Conservation (phyloP, 2,797 vertebrate species). For the Sebastes itinus region DNA sequence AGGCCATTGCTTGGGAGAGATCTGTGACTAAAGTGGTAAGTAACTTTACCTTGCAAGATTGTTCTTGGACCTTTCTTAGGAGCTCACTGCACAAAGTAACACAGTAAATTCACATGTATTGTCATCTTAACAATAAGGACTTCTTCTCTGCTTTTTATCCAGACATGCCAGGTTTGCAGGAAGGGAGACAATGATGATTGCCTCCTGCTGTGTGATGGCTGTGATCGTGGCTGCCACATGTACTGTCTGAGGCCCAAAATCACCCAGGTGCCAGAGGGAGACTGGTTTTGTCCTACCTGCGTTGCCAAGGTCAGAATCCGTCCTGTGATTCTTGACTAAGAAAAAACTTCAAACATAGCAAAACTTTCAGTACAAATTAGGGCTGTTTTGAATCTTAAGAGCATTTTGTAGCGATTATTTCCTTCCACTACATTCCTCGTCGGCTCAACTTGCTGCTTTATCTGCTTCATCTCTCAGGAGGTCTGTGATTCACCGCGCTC, state of each 20-base stretch:
- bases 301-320: constrained; percentile 81
- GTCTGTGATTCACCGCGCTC: constrained; percentile 68
- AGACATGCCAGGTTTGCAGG: constrained; percentile 94
- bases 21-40: constrained; percentile 95
- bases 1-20: constrained; percentile 95
- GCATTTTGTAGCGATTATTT: neutral
- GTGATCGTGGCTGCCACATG: constrained; percentile 96
- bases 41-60: neutral
- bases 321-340: neutral
- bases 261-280: constrained; percentile 92
- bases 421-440: neutral
- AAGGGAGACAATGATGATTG: constrained; percentile 95
- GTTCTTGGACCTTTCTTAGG: neutral
- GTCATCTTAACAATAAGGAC: neutral
- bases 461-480: constrained; percentile 67
- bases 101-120: neutral
- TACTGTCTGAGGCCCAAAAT: constrained; percentile 96
- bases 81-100: neutral
- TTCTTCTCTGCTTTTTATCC: neutral
- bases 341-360: neutral
- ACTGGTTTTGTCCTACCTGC: constrained; percentile 96
- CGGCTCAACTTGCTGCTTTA: neutral
- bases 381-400: neutral
- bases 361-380: neutral
- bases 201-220: constrained; percentile 93